Conservation (phyloP, 2,797 vertebrate species). For the Spinus olivaceus region DNA sequence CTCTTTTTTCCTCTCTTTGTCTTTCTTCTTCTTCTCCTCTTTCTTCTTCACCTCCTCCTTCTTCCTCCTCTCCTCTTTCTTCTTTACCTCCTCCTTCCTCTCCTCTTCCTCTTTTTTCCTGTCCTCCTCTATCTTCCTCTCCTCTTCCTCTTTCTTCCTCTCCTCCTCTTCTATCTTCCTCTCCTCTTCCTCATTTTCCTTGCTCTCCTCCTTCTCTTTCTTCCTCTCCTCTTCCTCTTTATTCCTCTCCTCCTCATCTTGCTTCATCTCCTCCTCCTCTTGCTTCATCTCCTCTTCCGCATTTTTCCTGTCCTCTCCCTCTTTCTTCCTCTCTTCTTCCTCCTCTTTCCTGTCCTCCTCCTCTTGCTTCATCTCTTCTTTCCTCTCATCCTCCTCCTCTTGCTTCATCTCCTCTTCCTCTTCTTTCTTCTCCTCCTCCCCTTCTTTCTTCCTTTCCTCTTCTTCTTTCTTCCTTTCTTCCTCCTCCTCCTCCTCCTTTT, state of each 20-base stretch:
- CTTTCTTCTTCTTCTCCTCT: neutral
- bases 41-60: neutral
- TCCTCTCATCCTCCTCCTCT: neutral
- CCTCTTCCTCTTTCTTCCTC: neutral
- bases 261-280: neutral
- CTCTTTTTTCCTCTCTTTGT: too few relatives aligned
- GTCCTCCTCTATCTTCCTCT: neutral
- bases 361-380: neutral
- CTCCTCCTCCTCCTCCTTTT: neutral
- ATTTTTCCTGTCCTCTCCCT: accelerated
- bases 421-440: neutral
- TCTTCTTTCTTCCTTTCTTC: neutral
- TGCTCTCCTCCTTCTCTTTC: neutral
- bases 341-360: neutral
- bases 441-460: neutral
- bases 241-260: neutral
- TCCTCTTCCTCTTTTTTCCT: neutral
- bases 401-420: accelerated
- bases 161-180: neutral
- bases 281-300: neutral
- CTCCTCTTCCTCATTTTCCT: too few relatives aligned
- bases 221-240: conserved; percentile 6
- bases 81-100: neutral
- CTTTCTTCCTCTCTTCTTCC: conserved; percentile 13
- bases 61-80: neutral